phyloP scores from a whole-genome alignment of 53 echinoderm and acorn worm genomes.

The Henricia sp. region DNA sequence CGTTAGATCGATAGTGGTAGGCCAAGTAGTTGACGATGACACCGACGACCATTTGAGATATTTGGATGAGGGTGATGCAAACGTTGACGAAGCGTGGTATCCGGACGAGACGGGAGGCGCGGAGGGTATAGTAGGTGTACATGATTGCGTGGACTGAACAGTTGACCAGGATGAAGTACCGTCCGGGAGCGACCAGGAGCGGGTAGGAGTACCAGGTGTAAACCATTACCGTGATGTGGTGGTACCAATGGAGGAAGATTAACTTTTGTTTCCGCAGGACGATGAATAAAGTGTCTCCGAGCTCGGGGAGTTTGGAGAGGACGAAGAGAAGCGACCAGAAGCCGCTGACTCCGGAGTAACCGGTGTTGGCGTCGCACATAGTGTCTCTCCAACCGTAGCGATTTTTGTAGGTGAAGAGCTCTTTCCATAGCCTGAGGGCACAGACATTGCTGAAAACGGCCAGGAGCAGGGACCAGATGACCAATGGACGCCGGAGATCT shows the following conservation, averaged over 20 bases:
- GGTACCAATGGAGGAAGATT: conserved; percentile 98
- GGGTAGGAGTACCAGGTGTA: conserved; percentile 93
- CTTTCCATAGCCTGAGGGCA: conserved; percentile 78
- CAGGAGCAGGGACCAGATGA: conserved; percentile 80
- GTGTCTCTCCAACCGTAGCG: conserved; percentile 83
- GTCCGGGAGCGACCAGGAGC: conserved; percentile 82
- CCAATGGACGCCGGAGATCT: conserved; percentile 73
- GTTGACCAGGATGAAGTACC: conserved; percentile 93
- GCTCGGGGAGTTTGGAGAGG: conserved; percentile 92
- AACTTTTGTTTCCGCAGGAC: conserved; percentile 92
- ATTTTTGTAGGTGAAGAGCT: conserved; percentile 63
- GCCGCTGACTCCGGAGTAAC: conserved; percentile 93
- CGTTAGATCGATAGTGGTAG: conserved; percentile 74
- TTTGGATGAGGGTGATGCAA: conserved; percentile 87
- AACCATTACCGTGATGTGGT: conserved; percentile 94
- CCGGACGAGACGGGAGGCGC: conserved; percentile 78
- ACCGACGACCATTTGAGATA: conserved; percentile 97
- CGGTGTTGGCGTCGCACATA: conserved; percentile 83
- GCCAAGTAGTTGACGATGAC: conserved; percentile 82
- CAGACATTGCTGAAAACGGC: conserved; percentile 90
- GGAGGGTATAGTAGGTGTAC: conserved; percentile 95
- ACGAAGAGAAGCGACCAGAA: conserved; percentile 93
- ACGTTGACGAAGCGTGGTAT: conserved; percentile 88
- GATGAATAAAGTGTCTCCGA: conserved; percentile 92
- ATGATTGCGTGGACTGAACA: conserved; percentile 89